Evolutionary conservation across 2,113 vertebrate species (phyloP).

Genomic region (Falco punctatus): DNA sequence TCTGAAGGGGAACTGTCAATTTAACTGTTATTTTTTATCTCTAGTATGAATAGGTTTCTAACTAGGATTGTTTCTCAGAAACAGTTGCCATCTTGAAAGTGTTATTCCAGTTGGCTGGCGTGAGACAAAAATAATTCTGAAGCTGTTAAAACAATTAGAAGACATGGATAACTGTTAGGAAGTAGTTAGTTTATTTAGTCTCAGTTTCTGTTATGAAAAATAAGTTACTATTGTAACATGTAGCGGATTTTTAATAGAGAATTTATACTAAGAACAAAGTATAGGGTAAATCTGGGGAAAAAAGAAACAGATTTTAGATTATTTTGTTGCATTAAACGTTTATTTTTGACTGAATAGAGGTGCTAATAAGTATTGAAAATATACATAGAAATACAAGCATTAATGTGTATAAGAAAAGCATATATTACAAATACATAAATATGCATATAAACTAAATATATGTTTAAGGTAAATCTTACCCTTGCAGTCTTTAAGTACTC

Average conservation of each 20-base stretch:
- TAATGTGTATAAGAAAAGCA: not conserved
- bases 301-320: not conserved
- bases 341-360: not conserved
- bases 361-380: not conserved
- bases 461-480: not conserved
- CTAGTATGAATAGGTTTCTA: not conserved
- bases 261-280: not conserved
- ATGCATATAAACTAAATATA: not conserved
- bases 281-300: not conserved
- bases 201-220: not conserved
- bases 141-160: not conserved
- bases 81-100: not conserved
- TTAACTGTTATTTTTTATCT: not conserved
- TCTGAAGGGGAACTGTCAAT: not conserved
- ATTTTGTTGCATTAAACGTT: not conserved
- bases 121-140: not conserved
- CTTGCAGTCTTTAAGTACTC: not conserved
- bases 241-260: not conserved
- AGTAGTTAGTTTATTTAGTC: not conserved
- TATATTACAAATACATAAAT: not conserved
- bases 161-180: not conserved
- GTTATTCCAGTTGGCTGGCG: not conserved
- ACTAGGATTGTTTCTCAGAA: not conserved
- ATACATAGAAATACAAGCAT: no score
- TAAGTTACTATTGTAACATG: not conserved